Conservation (phyloP, 2,113 vertebrate species). For the Sminthopsis crassicaudata region DNA sequence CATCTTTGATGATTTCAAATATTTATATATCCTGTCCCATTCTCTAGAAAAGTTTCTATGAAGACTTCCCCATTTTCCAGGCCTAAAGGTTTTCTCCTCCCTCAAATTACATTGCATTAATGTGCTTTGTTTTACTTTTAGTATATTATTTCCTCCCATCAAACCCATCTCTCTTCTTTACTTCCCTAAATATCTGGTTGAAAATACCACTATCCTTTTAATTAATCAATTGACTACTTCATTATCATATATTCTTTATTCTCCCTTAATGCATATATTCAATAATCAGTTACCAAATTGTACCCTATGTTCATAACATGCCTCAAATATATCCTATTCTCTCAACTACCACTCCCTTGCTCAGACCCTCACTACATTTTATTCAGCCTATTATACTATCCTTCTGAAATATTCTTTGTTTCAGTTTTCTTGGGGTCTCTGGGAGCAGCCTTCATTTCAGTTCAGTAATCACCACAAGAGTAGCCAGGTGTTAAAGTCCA, state of each 20-base stretch:
- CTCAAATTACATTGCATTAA: not conserved
- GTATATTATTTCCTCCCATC: not conserved
- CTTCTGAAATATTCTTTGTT: not conserved
- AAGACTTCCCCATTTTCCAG: not conserved
- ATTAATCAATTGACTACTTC: not conserved
- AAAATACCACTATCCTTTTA: not conserved
- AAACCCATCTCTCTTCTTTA: not conserved
- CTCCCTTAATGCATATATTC: not conserved
- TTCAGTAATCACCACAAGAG: no score
- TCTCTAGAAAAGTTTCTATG: not conserved
- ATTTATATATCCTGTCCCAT: not conserved
- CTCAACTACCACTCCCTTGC: not conserved
- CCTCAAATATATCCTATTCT: not conserved
- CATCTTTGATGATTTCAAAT: not conserved
- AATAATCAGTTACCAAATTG: not conserved
- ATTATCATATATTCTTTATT: not conserved
- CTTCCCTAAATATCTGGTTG: not conserved
- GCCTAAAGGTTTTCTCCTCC: not conserved
- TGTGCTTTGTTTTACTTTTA: not conserved
- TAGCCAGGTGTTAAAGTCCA: no score
- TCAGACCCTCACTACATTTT: not conserved
- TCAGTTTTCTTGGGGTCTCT: no score
- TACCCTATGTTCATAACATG: not conserved
- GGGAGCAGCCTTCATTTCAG: no score
- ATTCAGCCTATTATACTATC: not conserved